phyloP scores from a whole-genome alignment of 2,888 invertebrate genomes.

The Scrobipalpa atriplicella region DNA sequence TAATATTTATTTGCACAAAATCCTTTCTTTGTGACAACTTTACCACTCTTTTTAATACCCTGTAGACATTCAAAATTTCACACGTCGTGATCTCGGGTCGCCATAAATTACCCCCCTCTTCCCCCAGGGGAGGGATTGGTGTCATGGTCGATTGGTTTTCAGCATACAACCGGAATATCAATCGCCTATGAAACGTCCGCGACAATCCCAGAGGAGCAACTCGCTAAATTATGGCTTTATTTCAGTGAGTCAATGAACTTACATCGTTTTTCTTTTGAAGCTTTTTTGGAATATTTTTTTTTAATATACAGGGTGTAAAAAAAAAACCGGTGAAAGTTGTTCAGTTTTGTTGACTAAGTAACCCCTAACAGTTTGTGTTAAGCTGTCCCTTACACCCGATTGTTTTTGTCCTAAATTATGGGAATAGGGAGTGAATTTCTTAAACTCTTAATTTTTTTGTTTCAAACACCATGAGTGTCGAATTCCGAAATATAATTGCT shows the following conservation, averaged over 20 bases:
- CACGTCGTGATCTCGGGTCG: slow-evolving; percentile 13
- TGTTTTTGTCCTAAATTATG: no score
- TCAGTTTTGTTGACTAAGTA: no score
- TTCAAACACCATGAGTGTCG: no score
- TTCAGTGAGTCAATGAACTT: not conserved
- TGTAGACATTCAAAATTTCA: slow-evolving; percentile 11
- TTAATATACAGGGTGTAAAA: no score
- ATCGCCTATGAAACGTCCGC: not conserved
- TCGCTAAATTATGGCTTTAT: not conserved
- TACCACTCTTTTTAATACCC: slow-evolving; percentile 6
- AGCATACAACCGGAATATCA: slow-evolving; percentile 18
- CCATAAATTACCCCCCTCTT: slow-evolving; percentile 8
- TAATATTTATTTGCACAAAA: slow-evolving; percentile 17
- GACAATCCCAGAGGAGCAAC: not conserved
- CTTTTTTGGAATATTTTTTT: not conserved
- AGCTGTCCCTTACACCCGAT: no score
- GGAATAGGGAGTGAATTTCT: no score
- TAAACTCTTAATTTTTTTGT: no score
- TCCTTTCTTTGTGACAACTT: slow-evolving; percentile 10
- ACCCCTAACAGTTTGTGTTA: no score
- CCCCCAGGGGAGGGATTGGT: not conserved
- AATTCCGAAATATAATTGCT: no score
- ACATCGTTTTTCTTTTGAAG: not conserved
- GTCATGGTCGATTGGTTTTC: slow-evolving; percentile 19
- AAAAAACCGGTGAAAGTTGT: no score